Evolutionary conservation across 2,113 vertebrate genomes (phyloP).

Genomic region (Acrocephalus kingi): DNA sequence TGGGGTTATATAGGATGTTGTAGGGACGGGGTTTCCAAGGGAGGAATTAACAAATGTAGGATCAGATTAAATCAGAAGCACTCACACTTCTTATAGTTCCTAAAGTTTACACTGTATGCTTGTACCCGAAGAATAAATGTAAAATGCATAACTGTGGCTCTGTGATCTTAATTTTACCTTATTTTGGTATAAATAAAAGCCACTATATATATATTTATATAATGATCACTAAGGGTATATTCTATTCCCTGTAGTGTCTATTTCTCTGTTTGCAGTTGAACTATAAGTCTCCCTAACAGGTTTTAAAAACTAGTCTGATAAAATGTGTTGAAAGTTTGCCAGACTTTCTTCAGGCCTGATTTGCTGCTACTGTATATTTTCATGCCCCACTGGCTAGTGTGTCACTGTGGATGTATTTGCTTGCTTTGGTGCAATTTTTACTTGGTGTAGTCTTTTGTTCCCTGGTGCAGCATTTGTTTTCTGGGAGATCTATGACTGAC

Average conservation of each 20-base stretch:
- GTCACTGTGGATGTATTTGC: background rate
- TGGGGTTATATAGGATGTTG: too few species aligned
- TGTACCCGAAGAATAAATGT: background rate
- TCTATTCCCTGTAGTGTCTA: background rate
- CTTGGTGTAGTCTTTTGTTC: background rate
- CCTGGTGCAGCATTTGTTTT: background rate
- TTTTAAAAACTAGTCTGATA: background rate
- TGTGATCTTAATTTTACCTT: background rate
- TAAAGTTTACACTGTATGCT: background rate
- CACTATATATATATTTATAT: background rate
- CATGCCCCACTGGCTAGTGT: background rate
- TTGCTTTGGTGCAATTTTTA: background rate
- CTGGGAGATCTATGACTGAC: background rate
- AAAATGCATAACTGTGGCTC: background rate
- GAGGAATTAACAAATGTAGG: too few species aligned
- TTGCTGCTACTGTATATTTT: background rate
- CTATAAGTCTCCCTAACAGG: background rate
- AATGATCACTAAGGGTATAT: background rate
- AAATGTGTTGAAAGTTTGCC: background rate
- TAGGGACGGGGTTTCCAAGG: too few species aligned
- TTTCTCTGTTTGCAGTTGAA: background rate
- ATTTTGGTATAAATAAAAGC: background rate
- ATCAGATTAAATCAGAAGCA: too few species aligned
- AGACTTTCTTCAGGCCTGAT: background rate
- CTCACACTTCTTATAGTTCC: background rate